Base-by-base conservation (phyloP, 2,888 invertebrate genomes). In the Athrips mouffetella region DNA sequence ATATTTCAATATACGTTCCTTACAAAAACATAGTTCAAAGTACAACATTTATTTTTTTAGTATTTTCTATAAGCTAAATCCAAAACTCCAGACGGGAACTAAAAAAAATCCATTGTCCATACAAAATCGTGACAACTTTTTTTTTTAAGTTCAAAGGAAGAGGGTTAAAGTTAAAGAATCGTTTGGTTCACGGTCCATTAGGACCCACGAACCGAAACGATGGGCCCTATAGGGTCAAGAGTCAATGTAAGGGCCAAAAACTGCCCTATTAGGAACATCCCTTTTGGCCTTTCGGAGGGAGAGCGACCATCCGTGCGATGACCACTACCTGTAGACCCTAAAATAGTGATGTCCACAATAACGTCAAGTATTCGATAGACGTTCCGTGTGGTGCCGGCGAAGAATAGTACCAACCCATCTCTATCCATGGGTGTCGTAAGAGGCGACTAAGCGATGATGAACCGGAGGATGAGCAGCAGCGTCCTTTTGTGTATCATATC, bases 251-350 rank as follows among this genome's bases (percentile, higher is more conserved):
- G 71, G 69, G 67, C 65, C 66, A 70, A 72, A 78, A 74, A 70
- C 61, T 67, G 68, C 73, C 72, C 72, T 57, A 65, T 60, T 58
- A 57, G 69, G 67, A 59, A 85, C 80, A 84, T 84, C 87, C 83
- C 73, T 59, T 71, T 60, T 58, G 59, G 58, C 67, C 68, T 57
- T 61, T 72, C 77, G 73, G 73, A 60, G 87, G 87, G 87, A 74
- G 81, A 70, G 65, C 85, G 78, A 61, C 84, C 82, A 83, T 81
- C 82, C 87, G 77, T 85, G 72, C 75, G 63, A 72, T 69, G 73
- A 63, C 62, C 31, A 21, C 31, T 44, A 44, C 73, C 44, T 44
- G 44, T 31, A 13, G 10, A 3, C 15, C 2, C 8, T 7, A 2
- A 30, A 18, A 15, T 41, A 42, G 42, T 29, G 42, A 29, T 29